Percentiles rank a stretch among this genome's conserved stretches.
phyloP scores from a whole-genome alignment of 1,140 invertebrate species.

The Zaprionus nigranus region DNA sequence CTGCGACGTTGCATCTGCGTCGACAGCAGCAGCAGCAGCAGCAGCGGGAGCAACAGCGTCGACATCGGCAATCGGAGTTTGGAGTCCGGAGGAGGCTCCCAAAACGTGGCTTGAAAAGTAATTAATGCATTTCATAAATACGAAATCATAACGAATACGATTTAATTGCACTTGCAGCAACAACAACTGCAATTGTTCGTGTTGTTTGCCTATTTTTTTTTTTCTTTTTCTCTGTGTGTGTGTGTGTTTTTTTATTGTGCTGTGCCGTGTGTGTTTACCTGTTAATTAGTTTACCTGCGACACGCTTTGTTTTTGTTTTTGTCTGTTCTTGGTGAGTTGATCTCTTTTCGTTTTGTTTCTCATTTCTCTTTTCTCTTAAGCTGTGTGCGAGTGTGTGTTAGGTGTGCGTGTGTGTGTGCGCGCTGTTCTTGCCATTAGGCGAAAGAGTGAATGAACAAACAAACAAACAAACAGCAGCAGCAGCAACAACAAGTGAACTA shows the following conservation, averaged over 20 bases:
- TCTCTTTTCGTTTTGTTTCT: slow-evolving; percentile 33
- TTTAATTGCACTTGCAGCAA: slow-evolving; percentile 38
- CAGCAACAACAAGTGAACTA: slow-evolving; percentile 13
- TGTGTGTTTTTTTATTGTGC: slow-evolving; percentile 14
- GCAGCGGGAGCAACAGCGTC: slow-evolving; percentile 14
- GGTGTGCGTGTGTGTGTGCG: neutral
- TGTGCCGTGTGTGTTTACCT: slow-evolving; percentile 58
- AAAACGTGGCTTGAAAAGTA: slow-evolving; percentile 45
- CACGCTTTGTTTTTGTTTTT: slow-evolving; percentile 44
- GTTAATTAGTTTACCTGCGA: slow-evolving; percentile 69
- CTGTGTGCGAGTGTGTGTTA: neutral
- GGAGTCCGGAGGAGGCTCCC: slow-evolving; percentile 29
- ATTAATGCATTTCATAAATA: slow-evolving; percentile 37
- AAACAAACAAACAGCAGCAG: slow-evolving; percentile 11
- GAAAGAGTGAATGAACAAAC: slow-evolving; percentile 11
- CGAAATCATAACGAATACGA: slow-evolving; percentile 25
- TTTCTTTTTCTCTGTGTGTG: slow-evolving; percentile 47
- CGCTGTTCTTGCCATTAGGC: slow-evolving; percentile 2
- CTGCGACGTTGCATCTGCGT: slow-evolving; percentile 24
- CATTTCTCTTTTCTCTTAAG: slow-evolving; percentile 6
- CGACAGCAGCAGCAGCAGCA: neutral
- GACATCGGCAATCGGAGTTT: slow-evolving; percentile 34
- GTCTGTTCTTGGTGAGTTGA: slow-evolving; percentile 47
- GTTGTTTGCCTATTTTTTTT: slow-evolving; percentile 60
- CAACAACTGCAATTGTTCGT: slow-evolving; percentile 41